Base-by-base conservation (phyloP, 2,888 invertebrate species). In the Abrostola triplasia region DNA sequence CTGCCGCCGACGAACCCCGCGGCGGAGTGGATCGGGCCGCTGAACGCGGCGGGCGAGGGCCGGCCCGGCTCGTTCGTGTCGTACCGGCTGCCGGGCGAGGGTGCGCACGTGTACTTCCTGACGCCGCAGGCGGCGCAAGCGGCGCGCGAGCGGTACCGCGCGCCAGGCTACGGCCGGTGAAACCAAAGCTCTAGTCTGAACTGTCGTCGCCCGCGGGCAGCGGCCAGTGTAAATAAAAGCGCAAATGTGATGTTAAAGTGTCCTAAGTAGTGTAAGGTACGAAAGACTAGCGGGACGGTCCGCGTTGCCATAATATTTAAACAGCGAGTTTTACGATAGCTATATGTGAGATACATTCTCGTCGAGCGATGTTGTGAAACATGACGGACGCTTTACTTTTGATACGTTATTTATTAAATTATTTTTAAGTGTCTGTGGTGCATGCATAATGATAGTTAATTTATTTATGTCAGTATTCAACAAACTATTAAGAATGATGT, bases 31-130 rank as follows among this genome's bases (percentile, higher is more conserved):
- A 92, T 96, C 66, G 87, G 91, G 64, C 92, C 95, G 0, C 90
- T 95, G 64, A 95, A 95, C 78, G 73, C 85, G 60, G 86, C 92
- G 72, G 91, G 94, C 66, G 92, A 92, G 66, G 93, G 93, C 47
- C 87, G 92, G 68, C 91, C 92, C n/a, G 95, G 95, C n/a, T 95
- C 96, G 24, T 96, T 96, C 80, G 96, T 97, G 73, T 96, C 97
- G 9, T 97, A 97, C 88, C 92, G 96, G 79, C 90, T 97, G 64
- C 97, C 97, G 0, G 97, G 97, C 0, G 97, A 97, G 77, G 96
- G 97, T 9, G 97, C 97, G 0, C 97, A 97, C 89, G 97, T 97
- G 81, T 97, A 97, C 86, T 97, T 97, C 92, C 90, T 97, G 65
- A 97, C 97, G 62, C 97, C 97, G 48, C 71, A 58, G 35, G 94